Conservation (phyloP, 2,113 vertebrate species). For the Varanus salvator region DNA sequence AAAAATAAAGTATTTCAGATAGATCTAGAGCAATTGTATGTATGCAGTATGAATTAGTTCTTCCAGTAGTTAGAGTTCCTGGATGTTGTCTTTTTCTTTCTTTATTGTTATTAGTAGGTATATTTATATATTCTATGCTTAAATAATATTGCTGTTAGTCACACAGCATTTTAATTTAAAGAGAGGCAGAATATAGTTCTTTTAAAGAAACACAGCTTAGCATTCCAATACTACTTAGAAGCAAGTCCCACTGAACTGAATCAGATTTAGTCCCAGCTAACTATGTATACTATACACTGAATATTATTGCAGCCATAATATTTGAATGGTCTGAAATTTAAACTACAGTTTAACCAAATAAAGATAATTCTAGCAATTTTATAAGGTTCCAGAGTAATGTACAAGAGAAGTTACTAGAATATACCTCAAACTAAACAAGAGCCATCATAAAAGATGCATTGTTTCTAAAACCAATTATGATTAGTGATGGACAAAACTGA, state of each 20-base stretch:
- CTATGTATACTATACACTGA: no score
- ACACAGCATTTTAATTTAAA: no score
- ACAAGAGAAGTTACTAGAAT: background rate
- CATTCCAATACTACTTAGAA: no score
- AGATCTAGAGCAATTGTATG: background rate
- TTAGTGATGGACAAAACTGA: background rate
- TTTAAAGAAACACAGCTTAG: no score
- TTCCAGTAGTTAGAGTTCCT: background rate
- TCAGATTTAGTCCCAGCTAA: no score
- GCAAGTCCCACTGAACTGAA: no score
- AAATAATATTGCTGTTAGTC: no score
- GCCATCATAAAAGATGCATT: background rate
- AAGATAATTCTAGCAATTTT: background rate
- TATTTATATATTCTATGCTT: no score
- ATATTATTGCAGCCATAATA: background rate
- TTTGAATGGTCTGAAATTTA: background rate
- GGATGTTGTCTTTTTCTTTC: background rate
- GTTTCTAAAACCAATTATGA: background rate
- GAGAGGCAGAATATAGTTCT: no score
- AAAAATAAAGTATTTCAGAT: background rate
- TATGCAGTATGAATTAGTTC: background rate
- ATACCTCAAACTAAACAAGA: background rate
- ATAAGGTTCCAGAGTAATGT: background rate
- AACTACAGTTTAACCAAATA: background rate
- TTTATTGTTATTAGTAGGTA: background rate